These are phyloP conservation scores for Darevskia nairensis DNA, from an alignment of 2,797 vertebrate genomes.

Conservation along the genomic window DNA sequence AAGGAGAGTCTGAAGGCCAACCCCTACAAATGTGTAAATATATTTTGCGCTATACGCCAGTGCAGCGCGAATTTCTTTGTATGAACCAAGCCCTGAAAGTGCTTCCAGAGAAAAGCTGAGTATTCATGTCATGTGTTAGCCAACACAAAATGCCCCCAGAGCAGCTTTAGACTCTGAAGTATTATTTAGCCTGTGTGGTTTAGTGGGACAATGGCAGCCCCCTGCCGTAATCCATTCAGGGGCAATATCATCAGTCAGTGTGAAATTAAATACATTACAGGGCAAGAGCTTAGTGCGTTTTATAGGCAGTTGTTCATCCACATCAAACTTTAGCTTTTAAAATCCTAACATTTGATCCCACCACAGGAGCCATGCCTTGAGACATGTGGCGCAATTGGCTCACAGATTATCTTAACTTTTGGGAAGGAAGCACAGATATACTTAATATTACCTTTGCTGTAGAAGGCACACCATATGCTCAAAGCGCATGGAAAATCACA, in stretches of 20 bases:
- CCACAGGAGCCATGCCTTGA: constrained; percentile 82
- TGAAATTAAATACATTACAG: constrained; percentile 98
- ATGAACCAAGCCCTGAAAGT: constrained; percentile 57
- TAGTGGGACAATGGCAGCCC: constrained; percentile 81
- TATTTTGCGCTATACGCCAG: constrained; percentile 36
- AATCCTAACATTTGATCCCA: constrained; percentile 93
- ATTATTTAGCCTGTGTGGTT: constrained; percentile 77
- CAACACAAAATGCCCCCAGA: constrained; percentile 76
- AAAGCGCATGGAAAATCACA: too few species aligned
- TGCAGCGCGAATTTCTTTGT: constrained; percentile 51
- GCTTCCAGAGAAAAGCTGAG: constrained; percentile 67
- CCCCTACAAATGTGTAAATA: constrained; percentile 43
- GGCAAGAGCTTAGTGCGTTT: constrained; percentile 91
- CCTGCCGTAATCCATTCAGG: constrained; percentile 88
- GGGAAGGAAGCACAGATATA: constrained; percentile 44
- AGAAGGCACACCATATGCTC: not conserved
- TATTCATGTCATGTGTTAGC: constrained; percentile 75
- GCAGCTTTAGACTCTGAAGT: constrained; percentile 80
- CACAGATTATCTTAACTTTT: constrained; percentile 67
- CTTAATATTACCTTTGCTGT: constrained; percentile 21
- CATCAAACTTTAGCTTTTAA: constrained; percentile 93
- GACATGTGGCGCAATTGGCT: constrained; percentile 68
- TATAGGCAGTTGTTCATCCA: constrained; percentile 96
- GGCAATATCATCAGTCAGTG: constrained; percentile 91
- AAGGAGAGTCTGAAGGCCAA: constrained; percentile 38